Base-by-base conservation (phyloP, 2,888 invertebrate species). In the Bombyx huttoni region DNA sequence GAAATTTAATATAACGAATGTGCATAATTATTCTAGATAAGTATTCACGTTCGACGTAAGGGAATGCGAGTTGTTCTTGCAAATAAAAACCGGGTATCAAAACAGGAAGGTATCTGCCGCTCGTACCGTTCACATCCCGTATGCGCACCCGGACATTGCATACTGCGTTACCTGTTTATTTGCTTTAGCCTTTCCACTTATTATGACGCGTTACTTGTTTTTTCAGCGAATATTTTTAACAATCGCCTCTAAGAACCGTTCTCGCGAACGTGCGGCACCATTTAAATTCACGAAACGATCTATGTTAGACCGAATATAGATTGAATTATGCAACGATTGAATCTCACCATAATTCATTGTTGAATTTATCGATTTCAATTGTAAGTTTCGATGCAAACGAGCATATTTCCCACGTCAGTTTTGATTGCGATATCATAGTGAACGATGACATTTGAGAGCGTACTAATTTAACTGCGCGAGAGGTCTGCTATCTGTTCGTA, bases 321-420 rank as follows among this genome's bases (percentile, higher is more conserved):
- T 81, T 78, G 75, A 82, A 79, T 81, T 83, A 84, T 85, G 76
- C 78, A 78, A 64, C 65, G 67, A 68, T 65, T 69, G 63, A 68
- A 75, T 66, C 67, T 73, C 71, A 67, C 73, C 72, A 81, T 82
- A 83, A 78, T 78, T 83, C 78, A 85, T 81, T 81, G 75, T 71
- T 77, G 70, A 82, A 84, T 86, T 82, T 84, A 85, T 85, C 68
- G 80, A 63, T 70, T 65, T 77, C 73, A 71, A 66, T 66, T 71
- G 68, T 73, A 63, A 70, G 65, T 68, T 70, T 71, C 71, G 72
- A 72, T 70, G 78, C 84, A 88, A 88, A 88, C 80, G 79, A 85
- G 81, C 77, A 78, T 81, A 84, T 83, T 87, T 87, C 87, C 84
- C 86, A 88, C 76, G 85, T 86, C 82, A 80, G 74, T 78, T 82